A percentile compares a stretch with the other conserved stretches of the same genome.
phyloP scores from a whole-genome alignment of 2,113 vertebrate genomes.

The Peromyscus maniculatus region DNA sequence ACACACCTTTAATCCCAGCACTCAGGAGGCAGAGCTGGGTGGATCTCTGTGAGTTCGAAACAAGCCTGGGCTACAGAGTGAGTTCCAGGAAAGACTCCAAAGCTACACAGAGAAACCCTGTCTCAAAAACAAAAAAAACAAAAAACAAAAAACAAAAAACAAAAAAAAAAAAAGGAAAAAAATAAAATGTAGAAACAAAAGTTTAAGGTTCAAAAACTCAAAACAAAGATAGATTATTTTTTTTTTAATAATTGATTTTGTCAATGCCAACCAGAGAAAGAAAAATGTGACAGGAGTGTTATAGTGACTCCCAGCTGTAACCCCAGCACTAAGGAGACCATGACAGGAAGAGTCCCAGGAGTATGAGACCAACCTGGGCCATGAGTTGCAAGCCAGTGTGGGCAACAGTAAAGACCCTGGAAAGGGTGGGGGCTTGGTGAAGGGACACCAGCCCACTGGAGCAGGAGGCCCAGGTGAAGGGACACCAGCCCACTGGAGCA shows the following conservation, averaged over 20 bases:
- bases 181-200: neutral
- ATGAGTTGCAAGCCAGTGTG: neutral
- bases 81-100: too few relatives aligned
- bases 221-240: neutral
- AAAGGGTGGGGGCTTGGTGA: neutral
- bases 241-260: conserved; percentile 12
- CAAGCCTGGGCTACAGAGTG: too few relatives aligned
- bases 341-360: neutral
- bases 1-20: too few relatives aligned
- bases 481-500: neutral
- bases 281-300: neutral
- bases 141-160: too few relatives aligned
- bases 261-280: neutral
- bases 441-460: neutral
- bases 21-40: too few relatives aligned
- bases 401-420: neutral
- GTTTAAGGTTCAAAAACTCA: neutral
- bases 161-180: neutral
- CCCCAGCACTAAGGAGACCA: neutral
- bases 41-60: too few relatives aligned
- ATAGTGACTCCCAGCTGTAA: neutral
- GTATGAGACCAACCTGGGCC: neutral
- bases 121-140: too few relatives aligned
- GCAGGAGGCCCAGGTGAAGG: neutral
- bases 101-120: too few relatives aligned